Evolutionary conservation across 1,140 invertebrate species (phyloP), one percentile per base, ranked within the genome.

Genomic region (Zaprionus capensis): DNA sequence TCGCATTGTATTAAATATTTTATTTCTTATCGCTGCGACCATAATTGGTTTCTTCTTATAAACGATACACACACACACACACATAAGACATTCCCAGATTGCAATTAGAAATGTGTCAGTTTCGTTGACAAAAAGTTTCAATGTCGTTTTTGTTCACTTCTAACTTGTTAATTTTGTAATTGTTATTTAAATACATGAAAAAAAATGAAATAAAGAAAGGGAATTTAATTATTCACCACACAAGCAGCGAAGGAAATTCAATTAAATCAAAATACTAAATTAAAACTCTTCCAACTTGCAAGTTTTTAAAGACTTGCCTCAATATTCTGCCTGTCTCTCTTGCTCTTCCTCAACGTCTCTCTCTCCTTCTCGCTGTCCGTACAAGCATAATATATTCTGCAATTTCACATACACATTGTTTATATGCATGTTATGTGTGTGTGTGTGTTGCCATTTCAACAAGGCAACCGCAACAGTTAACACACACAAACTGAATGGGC

Each of bases 1-100:
- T 63, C 24, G 36, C 41, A 46, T 71, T 44, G 24, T 49, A 64
- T 81, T 75, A 63, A 81, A 78, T 80, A 73, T 79, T 79, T 76
- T 31, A 59, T 66, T 51, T 62, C n/a, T 12, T 26, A 28, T 49
- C 34, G 22, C 44, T 64, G 46, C 36, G 14, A 46, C 68, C 67
- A 64, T 31, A 71, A 63, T 63, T 71, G 31, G 14, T 12, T 15
- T 24, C 55, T 61, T 65, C 46, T 26, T 26, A 66, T 56, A 24
- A 41, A 20, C 12, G 24, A 59, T 57, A 34, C 55, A 56, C 24
- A 55, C 44, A 22, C 44, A 49, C 17, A 49, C 44, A 49, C 17
- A 46, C 44, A 46, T 7, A 51, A 31, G 9, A 41, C 49, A 61
- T 44, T 55, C 5, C 15, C 17, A 49, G 12, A 12, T 51, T 49